Evolutionary conservation across 2,797 vertebrate species (phyloP).

Genomic region (Platalea minor): DNA sequence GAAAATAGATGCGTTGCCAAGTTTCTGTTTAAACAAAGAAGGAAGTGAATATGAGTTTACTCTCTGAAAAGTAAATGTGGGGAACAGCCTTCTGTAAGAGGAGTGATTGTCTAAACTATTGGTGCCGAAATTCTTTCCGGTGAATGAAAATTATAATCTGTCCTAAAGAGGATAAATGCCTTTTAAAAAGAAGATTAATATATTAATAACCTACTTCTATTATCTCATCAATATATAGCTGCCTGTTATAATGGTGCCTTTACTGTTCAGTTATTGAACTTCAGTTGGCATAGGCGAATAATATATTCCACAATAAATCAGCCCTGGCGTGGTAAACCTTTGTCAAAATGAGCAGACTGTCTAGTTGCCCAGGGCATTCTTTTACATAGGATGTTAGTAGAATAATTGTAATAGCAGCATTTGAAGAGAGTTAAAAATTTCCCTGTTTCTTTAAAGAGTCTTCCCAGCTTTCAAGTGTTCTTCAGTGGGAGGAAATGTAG

Average conservation of each 20-base stretch:
- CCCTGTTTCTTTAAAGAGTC: not conserved
- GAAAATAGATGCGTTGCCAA: slow-evolving; percentile 38
- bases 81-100: slow-evolving; percentile 4
- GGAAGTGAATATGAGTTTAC: slow-evolving; percentile 60
- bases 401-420: not conserved
- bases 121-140: slow-evolving; percentile 22
- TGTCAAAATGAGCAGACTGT: slow-evolving; percentile 19
- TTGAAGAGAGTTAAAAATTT: not conserved
- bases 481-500: not conserved
- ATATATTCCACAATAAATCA: not conserved
- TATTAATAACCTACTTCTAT: not conserved
- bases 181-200: not conserved
- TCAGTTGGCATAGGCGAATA: not conserved
- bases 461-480: not conserved
- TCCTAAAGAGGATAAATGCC: not conserved
- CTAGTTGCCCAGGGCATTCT: slow-evolving; percentile 14
- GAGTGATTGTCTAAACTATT: slow-evolving; percentile 22
- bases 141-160: slow-evolving; percentile 6
- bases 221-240: not conserved
- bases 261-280: slow-evolving; percentile 3
- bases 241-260: not conserved
- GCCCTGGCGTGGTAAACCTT: slow-evolving; percentile 16
- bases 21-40: slow-evolving; percentile 64
- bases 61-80: slow-evolving; percentile 49
- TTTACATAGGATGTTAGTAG: not conserved